These are phyloP conservation scores for Zoanthus sansibaricus DNA, from an alignment of 92 coral and sea anemone species.

Conservation along the genomic window DNA sequence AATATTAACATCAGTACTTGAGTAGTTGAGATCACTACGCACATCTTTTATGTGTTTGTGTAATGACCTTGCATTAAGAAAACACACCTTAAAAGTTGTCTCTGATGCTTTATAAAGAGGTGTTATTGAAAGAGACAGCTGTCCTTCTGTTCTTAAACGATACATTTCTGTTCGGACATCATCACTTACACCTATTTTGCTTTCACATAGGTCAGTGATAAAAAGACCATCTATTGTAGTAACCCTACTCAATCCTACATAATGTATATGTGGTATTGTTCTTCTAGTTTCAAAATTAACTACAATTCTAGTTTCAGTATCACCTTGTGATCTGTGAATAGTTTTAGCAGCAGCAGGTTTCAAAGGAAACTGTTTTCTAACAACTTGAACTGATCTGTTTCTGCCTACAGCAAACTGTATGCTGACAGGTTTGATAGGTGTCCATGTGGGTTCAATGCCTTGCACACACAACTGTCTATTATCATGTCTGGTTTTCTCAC, in stretches of 20 bases:
- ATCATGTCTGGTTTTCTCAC: constrained; percentile 12
- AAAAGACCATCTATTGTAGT: constrained; percentile 13
- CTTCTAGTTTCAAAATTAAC: constrained; percentile 6
- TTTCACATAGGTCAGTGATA: constrained; percentile 7
- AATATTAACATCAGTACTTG: constrained; percentile 12
- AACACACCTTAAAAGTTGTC: constrained; percentile 8
- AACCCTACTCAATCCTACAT: constrained; percentile 9
- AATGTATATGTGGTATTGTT: constrained; percentile 12
- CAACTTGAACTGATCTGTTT: constrained; percentile 14
- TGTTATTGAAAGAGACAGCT: constrained; percentile 10
- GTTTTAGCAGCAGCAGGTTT: constrained; percentile 16
- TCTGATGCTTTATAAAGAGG: constrained; percentile 11
- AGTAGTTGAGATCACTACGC: constrained; percentile 10
- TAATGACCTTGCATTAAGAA: constrained; percentile 13
- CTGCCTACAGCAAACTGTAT: constrained; percentile 14
- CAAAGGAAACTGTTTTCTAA: constrained; percentile 8
- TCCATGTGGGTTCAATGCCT: constrained; percentile 16
- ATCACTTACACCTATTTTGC: constrained; percentile 6
- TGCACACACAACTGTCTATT: constrained; percentile 11
- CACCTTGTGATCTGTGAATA: constrained; percentile 12
- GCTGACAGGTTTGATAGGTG: constrained; percentile 16
- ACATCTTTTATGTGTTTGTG: constrained; percentile 9
- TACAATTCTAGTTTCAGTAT: constrained; percentile 2
- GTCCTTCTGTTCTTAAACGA: constrained; percentile 10
- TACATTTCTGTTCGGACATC: constrained; percentile 12